These are phyloP conservation scores for Enteromius unitaeniatus DNA, from an alignment of 2,797 vertebrate species.

Conservation along the genomic window DNA sequence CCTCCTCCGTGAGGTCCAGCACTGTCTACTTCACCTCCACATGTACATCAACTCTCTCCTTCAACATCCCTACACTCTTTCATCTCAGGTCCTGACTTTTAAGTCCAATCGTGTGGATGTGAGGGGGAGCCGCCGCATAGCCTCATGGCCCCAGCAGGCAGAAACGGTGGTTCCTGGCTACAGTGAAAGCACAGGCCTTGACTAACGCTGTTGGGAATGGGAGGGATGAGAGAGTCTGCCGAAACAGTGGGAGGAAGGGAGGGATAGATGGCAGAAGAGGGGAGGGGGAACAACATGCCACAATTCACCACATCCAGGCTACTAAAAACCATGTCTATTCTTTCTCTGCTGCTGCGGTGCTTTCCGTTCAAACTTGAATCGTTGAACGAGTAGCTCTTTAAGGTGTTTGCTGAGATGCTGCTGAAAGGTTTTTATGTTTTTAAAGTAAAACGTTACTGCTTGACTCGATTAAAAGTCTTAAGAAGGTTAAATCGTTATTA, in stretches of 20 bases:
- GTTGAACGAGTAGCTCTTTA: slow-evolving; percentile 9
- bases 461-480: slow-evolving; percentile 28
- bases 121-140: slow-evolving; percentile 66
- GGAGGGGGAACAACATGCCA: slow-evolving; percentile 65
- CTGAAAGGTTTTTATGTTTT: background rate
- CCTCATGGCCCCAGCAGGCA: slow-evolving; percentile 66
- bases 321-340: slow-evolving; percentile 71
- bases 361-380: slow-evolving; percentile 65
- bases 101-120: slow-evolving; percentile 44
- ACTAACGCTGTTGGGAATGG: slow-evolving; percentile 61
- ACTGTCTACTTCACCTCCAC: slow-evolving; percentile 19
- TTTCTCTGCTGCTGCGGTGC: slow-evolving; percentile 67
- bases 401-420: slow-evolving; percentile 14
- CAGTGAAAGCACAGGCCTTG: slow-evolving; percentile 65
- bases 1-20: slow-evolving; percentile 29
- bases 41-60: slow-evolving; percentile 53
- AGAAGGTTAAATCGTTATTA: slow-evolving; percentile 50
- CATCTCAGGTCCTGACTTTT: slow-evolving; percentile 25
- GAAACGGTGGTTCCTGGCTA: slow-evolving; percentile 66
- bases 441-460: slow-evolving; percentile 20
- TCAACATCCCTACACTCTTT: slow-evolving; percentile 54
- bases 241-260: slow-evolving; percentile 66
- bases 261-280: slow-evolving; percentile 60
- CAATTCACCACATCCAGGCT: slow-evolving; percentile 67
- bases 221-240: slow-evolving; percentile 61